Percentiles rank a stretch among this genome's conserved stretches.
phyloP scores from a whole-genome alignment of 2,888 invertebrate species.

The Stenolophus ochropezus region DNA sequence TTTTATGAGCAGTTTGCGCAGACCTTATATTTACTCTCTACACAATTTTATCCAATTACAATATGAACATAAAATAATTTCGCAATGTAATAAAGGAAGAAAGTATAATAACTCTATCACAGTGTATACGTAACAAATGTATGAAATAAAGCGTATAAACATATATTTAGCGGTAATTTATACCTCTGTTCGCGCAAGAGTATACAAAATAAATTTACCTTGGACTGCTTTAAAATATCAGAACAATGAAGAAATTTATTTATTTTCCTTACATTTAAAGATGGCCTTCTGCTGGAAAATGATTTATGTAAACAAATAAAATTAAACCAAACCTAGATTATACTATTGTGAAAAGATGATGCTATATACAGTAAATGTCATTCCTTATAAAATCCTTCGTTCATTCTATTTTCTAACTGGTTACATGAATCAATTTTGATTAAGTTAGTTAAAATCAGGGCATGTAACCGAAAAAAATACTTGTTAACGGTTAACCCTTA shows the following conservation, averaged over 20 bases:
- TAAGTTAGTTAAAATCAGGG: too few species aligned
- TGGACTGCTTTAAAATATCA: conserved; percentile 2
- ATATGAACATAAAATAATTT: not conserved
- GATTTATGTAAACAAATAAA: not conserved
- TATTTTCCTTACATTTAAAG: not conserved
- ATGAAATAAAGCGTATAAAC: not conserved
- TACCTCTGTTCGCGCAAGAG: not conserved
- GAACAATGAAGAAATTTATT: conserved; percentile 5
- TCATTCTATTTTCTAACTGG: too few species aligned
- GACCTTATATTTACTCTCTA: not conserved
- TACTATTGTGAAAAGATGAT: not conserved
- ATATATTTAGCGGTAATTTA: not conserved
- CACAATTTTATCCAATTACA: not conserved
- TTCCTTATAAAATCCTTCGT: too few species aligned
- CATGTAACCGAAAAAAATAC: too few species aligned
- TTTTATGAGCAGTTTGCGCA: not conserved
- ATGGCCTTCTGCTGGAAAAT: not conserved
- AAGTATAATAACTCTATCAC: not conserved
- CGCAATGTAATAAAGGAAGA: not conserved
- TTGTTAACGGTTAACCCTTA: too few species aligned
- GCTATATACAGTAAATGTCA: not conserved
- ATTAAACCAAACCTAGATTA: not conserved
- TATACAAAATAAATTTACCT: not conserved
- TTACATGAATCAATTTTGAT: too few species aligned
- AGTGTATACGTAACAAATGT: not conserved